Conservation (phyloP, 2,113 vertebrate genomes). For the Clarias macrocephalus region DNA sequence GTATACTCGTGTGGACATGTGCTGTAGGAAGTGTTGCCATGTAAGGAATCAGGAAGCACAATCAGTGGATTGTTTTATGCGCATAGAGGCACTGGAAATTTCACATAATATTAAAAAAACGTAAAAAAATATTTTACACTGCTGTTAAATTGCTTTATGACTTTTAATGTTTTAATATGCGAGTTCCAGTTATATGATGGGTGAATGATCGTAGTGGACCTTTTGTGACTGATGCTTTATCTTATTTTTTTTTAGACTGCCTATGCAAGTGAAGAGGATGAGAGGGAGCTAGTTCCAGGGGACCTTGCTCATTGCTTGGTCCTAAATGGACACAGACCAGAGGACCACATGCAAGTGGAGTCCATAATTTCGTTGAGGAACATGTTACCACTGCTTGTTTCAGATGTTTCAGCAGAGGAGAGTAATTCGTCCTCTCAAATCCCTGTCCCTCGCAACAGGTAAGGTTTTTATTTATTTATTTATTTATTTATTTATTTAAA, state of each 20-base stretch:
- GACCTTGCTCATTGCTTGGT: slow-evolving; percentile 66
- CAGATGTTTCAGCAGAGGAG: slow-evolving; percentile 58
- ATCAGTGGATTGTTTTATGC: no score
- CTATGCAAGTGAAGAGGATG: slow-evolving; percentile 58
- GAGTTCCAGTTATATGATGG: neutral
- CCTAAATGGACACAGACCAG: slow-evolving; percentile 64
- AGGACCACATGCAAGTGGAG: slow-evolving; percentile 69
- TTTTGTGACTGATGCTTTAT: neutral
- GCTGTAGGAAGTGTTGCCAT: no score
- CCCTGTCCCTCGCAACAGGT: slow-evolving; percentile 78
- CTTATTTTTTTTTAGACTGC: slow-evolving; percentile 52
- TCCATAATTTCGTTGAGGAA: slow-evolving; percentile 66
- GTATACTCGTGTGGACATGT: no score
- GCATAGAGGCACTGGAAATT: no score
- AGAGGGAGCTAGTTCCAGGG: slow-evolving; percentile 59
- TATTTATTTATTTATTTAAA: no score
- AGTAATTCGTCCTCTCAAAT: slow-evolving; percentile 70
- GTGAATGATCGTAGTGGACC: neutral
- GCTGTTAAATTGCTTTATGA: neutral
- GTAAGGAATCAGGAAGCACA: no score
- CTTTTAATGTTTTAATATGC: neutral
- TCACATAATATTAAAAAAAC: no score
- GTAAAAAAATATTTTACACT: neutral
- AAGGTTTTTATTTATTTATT: slow-evolving; percentile 14
- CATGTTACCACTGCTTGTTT: slow-evolving; percentile 58